phyloP scores from a whole-genome alignment of 2,797 vertebrate species.

The Leptoclinus maculatus region DNA sequence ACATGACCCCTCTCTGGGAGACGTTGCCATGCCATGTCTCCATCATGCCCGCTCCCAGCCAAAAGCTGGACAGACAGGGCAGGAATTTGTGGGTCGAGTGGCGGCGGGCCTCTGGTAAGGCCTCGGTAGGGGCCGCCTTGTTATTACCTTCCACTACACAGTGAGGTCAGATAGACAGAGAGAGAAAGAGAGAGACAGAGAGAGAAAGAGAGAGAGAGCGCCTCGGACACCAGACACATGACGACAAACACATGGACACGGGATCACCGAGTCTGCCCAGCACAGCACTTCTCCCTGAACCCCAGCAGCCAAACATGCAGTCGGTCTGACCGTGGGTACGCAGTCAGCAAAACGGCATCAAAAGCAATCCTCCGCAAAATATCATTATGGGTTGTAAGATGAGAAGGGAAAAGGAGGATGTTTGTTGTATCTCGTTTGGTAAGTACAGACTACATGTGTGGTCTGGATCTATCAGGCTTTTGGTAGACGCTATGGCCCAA shows the following conservation, averaged over 20 bases:
- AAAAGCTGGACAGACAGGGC: slow-evolving; percentile 50
- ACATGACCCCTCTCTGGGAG: slow-evolving; percentile 44
- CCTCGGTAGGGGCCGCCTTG: slow-evolving; percentile 71
- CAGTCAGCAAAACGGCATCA: slow-evolving; percentile 79
- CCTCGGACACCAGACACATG: slow-evolving; percentile 71
- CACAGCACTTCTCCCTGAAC: slow-evolving; percentile 75
- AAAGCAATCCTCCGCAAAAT: slow-evolving; percentile 74
- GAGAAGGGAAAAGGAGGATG: slow-evolving; percentile 77
- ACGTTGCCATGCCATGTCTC: slow-evolving; percentile 33
- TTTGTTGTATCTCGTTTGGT: slow-evolving; percentile 76
- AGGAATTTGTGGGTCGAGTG: slow-evolving; percentile 63
- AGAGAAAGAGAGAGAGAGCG: slow-evolving; percentile 35
- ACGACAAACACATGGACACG: slow-evolving; percentile 71
- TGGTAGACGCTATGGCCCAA: slow-evolving; percentile 37
- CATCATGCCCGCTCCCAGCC: slow-evolving; percentile 50
- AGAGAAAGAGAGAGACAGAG: not conserved
- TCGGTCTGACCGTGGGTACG: slow-evolving; percentile 71
- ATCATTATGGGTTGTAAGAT: slow-evolving; percentile 81
- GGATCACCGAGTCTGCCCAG: slow-evolving; percentile 76
- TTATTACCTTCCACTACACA: slow-evolving; percentile 77
- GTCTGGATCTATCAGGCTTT: slow-evolving; percentile 73
- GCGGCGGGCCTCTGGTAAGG: slow-evolving; percentile 57
- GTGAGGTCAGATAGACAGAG: slow-evolving; percentile 66
- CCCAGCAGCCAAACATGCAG: slow-evolving; percentile 68
- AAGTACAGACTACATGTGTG: slow-evolving; percentile 82